phyloP scores from a whole-genome alignment of 2,888 invertebrate species.

The Troides helena region DNA sequence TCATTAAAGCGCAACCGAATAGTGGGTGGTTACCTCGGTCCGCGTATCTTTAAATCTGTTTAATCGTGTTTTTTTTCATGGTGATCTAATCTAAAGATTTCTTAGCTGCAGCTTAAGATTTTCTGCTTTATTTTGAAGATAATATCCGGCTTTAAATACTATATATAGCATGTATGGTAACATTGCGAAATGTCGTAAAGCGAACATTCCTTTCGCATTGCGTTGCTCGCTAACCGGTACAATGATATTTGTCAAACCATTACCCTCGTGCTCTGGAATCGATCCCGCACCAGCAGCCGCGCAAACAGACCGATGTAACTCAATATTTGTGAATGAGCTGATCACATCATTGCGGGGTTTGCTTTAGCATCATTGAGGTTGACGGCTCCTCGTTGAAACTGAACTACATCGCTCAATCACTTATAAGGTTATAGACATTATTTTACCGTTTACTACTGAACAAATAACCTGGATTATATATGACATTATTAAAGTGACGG shows the following conservation, averaged over 20 bases:
- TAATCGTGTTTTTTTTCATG: too few relatives aligned
- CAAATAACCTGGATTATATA: too few relatives aligned
- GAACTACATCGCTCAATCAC: conserved; percentile 16
- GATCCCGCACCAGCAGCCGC: conserved; percentile 8
- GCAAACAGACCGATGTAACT: conserved; percentile 26
- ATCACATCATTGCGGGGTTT: conserved; percentile 21
- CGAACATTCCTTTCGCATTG: conserved; percentile 14
- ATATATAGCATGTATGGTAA: too few relatives aligned
- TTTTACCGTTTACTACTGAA: too few relatives aligned
- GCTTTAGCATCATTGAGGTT: conserved; percentile 27
- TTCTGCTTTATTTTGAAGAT: too few relatives aligned
- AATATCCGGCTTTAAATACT: too few relatives aligned
- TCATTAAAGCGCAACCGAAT: too few relatives aligned
- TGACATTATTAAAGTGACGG: too few relatives aligned
- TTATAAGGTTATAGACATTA: conserved; percentile 1
- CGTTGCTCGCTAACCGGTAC: conserved; percentile 24
- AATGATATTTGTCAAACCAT: conserved; percentile 37
- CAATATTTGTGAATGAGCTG: conserved; percentile 29
- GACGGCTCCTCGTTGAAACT: conserved; percentile 17
- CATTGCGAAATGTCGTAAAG: conserved; percentile 7
- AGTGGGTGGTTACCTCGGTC: too few relatives aligned
- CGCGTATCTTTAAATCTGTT: too few relatives aligned
- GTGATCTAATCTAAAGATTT: too few relatives aligned
- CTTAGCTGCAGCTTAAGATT: too few relatives aligned
- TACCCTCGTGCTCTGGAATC: conserved; percentile 32